Percentiles rank a stretch among this genome's conserved stretches.
These are phyloP conservation scores for Scaptomyza parva DNA, from an alignment of 2,888 invertebrate species.

Conservation along the genomic window DNA sequence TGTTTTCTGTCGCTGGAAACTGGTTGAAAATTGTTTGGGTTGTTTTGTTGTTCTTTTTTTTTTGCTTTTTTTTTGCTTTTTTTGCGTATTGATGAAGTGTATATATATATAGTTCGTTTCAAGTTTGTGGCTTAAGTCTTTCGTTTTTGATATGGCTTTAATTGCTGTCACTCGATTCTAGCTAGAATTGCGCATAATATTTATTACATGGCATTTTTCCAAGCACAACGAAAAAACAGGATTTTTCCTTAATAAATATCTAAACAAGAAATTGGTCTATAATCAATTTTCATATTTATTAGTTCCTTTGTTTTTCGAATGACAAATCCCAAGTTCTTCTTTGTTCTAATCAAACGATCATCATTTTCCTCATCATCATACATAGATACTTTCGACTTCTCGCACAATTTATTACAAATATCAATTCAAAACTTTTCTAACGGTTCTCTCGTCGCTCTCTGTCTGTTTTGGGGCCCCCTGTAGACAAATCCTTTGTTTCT, in stretches of 20 bases:
- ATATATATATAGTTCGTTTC: conserved; percentile 12
- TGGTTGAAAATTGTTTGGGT: conserved; percentile 41
- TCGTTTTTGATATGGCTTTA: conserved; percentile 32
- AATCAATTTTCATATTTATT: too few relatives aligned
- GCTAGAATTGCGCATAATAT: conserved; percentile 1
- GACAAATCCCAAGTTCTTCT: too few relatives aligned
- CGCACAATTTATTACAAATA: not conserved
- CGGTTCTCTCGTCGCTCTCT: conserved; percentile 2
- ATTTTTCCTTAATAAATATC: not conserved
- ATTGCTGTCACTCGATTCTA: conserved; percentile 6
- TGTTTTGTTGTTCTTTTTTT: not conserved
- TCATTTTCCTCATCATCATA: too few relatives aligned
- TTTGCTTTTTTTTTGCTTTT: not conserved
- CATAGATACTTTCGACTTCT: not conserved
- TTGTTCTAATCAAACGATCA: too few relatives aligned
- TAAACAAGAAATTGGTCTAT: too few relatives aligned
- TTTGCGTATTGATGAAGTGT: conserved; percentile 24
- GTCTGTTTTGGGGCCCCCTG: conserved; percentile 8
- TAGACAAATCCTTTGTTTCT: conserved; percentile 16
- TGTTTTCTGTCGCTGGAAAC: too few relatives aligned
- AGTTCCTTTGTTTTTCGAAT: too few relatives aligned
- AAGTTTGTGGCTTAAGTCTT: conserved; percentile 65
- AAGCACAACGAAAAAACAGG: not conserved
- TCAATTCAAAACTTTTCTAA: conserved; percentile 18
- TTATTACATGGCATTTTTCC: not conserved